Evolutionary conservation across 1,140 invertebrate genomes (phyloP).

Genomic region (Drosophila pallidifrons): DNA sequence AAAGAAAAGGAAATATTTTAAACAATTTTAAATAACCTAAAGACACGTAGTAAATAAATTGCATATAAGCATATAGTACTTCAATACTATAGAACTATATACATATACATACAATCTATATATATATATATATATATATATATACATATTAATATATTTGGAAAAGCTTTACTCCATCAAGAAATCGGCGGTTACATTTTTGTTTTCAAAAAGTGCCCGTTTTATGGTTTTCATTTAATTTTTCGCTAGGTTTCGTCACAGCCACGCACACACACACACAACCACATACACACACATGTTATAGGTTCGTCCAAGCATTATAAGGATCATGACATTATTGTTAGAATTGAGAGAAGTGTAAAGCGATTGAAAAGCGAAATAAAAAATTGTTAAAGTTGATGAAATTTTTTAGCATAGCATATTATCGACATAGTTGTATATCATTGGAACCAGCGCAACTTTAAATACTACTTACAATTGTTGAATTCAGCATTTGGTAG

Average conservation of each 20-base stretch:
- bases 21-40: slow-evolving; percentile 48
- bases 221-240: slow-evolving; percentile 57
- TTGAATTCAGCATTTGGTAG: slow-evolving; percentile 73
- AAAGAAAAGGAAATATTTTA: slow-evolving; percentile 32
- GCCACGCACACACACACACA: slow-evolving; percentile 44
- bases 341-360: slow-evolving; percentile 31
- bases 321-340: slow-evolving; percentile 70
- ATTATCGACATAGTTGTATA: slow-evolving; percentile 51
- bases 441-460: slow-evolving; percentile 57
- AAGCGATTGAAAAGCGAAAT: neutral
- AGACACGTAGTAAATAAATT: slow-evolving; percentile 46
- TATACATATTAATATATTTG: slow-evolving; percentile 46
- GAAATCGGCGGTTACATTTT: slow-evolving; percentile 49
- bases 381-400: slow-evolving; percentile 75
- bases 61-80: slow-evolving; percentile 37
- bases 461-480: slow-evolving; percentile 69
- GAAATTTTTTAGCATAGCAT: slow-evolving; percentile 64
- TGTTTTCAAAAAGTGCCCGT: slow-evolving; percentile 59
- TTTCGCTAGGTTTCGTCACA: slow-evolving; percentile 56
- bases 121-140: slow-evolving; percentile 46
- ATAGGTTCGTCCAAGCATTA: slow-evolving; percentile 43
- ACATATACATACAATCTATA: slow-evolving; percentile 31
- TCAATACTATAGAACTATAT: slow-evolving; percentile 28
- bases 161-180: slow-evolving; percentile 68
- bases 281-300: slow-evolving; percentile 53